phyloP scores from a whole-genome alignment of 1,140 invertebrate genomes.

The Asbolus verrucosus region DNA sequence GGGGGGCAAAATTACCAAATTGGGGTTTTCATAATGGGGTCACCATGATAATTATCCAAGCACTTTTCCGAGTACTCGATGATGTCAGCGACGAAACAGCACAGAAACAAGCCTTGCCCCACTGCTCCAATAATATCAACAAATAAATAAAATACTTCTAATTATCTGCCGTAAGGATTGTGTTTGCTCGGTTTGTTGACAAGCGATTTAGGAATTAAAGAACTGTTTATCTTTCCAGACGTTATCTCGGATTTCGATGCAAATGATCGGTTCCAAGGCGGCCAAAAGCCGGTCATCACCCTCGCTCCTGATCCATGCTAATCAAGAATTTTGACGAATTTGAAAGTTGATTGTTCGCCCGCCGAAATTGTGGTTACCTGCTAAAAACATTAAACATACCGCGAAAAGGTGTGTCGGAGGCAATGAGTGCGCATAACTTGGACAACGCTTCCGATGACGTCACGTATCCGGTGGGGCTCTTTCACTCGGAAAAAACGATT shows the following conservation, averaged over 20 bases:
- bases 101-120: slow-evolving; percentile 25
- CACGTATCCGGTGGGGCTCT: slow-evolving; percentile 49
- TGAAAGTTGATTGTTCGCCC: slow-evolving; percentile 15
- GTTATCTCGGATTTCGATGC: neutral
- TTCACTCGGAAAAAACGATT: slow-evolving; percentile 11
- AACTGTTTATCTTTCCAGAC: neutral
- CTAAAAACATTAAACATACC: slow-evolving; percentile 52
- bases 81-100: slow-evolving; percentile 9
- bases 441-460: slow-evolving; percentile 52
- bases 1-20: too few species aligned
- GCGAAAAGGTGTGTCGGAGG: slow-evolving; percentile 53
- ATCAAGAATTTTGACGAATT: neutral
- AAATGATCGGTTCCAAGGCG: too few species aligned
- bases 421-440: slow-evolving; percentile 50
- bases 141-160: slow-evolving; percentile 39
- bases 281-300: slow-evolving; percentile 21
- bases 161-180: slow-evolving; percentile 22
- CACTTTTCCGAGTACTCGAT: too few species aligned
- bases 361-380: slow-evolving; percentile 32
- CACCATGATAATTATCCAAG: too few species aligned
- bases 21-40: too few species aligned
- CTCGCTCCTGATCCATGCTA: slow-evolving; percentile 16
- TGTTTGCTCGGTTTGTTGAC: neutral
- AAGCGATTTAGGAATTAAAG: slow-evolving; percentile 1
- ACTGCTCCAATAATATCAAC: slow-evolving; percentile 23